These are phyloP conservation scores for Rhagophthalmus giganteus DNA, from an alignment of 2,888 invertebrate species.

Conservation along the genomic window DNA sequence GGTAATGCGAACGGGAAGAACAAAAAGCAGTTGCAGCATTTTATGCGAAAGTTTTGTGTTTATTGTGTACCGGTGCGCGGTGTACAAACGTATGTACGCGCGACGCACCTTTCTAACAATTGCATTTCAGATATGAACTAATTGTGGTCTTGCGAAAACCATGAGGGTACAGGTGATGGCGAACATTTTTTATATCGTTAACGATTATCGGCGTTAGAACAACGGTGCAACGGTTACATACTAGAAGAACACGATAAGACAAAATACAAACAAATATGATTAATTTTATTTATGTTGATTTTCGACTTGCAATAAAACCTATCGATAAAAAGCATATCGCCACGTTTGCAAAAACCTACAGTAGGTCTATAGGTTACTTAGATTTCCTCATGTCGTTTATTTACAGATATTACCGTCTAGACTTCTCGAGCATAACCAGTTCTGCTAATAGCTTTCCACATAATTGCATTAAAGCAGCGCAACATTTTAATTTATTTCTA, in stretches of 20 bases:
- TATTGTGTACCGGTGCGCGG: constrained; percentile 16
- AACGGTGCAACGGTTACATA: too few relatives aligned
- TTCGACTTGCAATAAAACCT: too few relatives aligned
- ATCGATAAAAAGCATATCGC: too few relatives aligned
- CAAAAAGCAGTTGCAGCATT: constrained; percentile 5
- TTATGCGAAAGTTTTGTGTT: constrained; percentile 2
- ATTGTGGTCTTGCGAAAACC: constrained; percentile 39
- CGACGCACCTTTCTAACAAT: constrained; percentile 28
- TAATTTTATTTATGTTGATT: too few relatives aligned
- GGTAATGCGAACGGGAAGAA: too few relatives aligned
- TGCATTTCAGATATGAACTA: constrained; percentile 37
- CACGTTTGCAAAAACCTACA: constrained; percentile 38
- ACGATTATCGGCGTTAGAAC: too few relatives aligned
- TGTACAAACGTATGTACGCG: constrained; percentile 2
- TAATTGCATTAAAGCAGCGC: too few relatives aligned
- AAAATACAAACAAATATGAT: too few relatives aligned
- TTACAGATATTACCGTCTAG: constrained; percentile 12
- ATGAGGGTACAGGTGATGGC: constrained; percentile 44
- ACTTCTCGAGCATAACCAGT: too few relatives aligned
- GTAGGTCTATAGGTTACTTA: constrained; percentile 41
- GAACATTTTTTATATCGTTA: constrained; percentile 17
- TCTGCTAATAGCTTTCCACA: too few relatives aligned
- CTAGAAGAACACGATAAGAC: too few relatives aligned
- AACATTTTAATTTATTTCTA: too few relatives aligned
- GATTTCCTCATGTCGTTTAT: constrained; percentile 30